A percentile compares a stretch with the other conserved stretches of the same genome.
These are phyloP conservation scores for Phylloscopus trochiloides DNA, from an alignment of 2,113 vertebrate species.

Conservation along the genomic window DNA sequence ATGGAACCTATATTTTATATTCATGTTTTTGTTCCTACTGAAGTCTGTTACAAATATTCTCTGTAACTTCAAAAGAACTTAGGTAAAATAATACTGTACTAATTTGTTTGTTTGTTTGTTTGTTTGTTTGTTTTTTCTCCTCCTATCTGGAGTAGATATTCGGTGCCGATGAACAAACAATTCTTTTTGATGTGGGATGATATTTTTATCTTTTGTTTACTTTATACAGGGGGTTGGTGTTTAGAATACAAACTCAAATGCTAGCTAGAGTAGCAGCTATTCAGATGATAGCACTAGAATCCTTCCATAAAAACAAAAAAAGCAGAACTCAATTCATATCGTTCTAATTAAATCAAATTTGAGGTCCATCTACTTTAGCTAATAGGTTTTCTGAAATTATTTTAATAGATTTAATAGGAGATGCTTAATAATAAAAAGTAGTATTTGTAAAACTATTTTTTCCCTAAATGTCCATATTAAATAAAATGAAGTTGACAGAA, in stretches of 20 bases:
- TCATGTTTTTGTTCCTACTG: not conserved
- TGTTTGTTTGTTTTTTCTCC: not conserved
- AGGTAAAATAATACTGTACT: not conserved
- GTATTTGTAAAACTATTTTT: not conserved
- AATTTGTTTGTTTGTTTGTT: not conserved
- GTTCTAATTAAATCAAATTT: not conserved
- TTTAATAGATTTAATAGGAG: not conserved
- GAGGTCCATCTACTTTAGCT: not conserved
- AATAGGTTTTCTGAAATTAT: not conserved
- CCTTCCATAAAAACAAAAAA: not conserved
- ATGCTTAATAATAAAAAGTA: not conserved
- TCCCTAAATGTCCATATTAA: not conserved
- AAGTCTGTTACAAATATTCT: not conserved
- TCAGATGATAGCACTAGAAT: not conserved
- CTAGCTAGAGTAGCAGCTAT: not conserved
- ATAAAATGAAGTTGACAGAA: not conserved
- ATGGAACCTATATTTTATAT: not conserved
- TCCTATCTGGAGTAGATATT: not conserved
- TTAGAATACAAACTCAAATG: not conserved
- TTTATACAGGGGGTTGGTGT: not conserved
- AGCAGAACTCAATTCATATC: not conserved
- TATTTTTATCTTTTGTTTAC: conserved; percentile 24
- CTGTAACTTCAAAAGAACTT: not conserved
- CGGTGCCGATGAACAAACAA: not conserved
- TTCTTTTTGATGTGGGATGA: conserved; percentile 3